phyloP scores from a whole-genome alignment of 2,797 vertebrate species.

The Anolis apletophallus region DNA sequence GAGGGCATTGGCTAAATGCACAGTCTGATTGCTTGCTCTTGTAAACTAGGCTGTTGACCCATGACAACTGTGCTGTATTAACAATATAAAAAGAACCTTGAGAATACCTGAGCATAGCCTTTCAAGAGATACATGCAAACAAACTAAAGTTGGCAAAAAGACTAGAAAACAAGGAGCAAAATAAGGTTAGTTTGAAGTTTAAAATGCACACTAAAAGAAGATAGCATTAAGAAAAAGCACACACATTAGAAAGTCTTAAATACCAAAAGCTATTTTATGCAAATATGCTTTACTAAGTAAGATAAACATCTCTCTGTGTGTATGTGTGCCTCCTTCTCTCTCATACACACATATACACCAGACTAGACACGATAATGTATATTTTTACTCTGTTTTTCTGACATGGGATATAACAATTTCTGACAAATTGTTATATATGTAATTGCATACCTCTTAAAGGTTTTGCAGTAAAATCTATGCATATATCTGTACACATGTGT shows the following conservation, averaged over 20 bases:
- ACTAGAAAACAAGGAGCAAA: background rate
- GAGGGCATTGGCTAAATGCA: background rate
- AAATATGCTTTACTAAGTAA: background rate
- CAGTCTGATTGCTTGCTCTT: slow-evolving; percentile 12
- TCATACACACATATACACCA: no score
- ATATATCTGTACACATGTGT: no score
- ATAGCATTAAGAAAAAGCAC: background rate
- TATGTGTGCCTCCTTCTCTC: background rate
- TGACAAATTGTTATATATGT: no score
- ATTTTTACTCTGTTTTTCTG: no score
- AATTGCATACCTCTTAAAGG: no score
- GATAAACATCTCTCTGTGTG: background rate
- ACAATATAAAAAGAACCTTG: background rate
- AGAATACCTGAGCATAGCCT: background rate
- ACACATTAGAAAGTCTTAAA: background rate
- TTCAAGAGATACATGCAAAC: background rate
- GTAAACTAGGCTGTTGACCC: background rate
- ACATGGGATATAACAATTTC: no score
- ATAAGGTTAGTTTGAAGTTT: background rate
- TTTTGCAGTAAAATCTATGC: no score
- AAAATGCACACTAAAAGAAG: background rate
- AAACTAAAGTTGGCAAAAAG: background rate
- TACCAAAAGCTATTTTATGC: background rate
- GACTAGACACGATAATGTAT: no score
- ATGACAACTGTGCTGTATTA: background rate